A percentile compares a stretch with the other conserved stretches of the same genome.
Evolutionary conservation across 2,797 vertebrate species (phyloP).

Genomic region (Platyrinchus mystaceus): DNA sequence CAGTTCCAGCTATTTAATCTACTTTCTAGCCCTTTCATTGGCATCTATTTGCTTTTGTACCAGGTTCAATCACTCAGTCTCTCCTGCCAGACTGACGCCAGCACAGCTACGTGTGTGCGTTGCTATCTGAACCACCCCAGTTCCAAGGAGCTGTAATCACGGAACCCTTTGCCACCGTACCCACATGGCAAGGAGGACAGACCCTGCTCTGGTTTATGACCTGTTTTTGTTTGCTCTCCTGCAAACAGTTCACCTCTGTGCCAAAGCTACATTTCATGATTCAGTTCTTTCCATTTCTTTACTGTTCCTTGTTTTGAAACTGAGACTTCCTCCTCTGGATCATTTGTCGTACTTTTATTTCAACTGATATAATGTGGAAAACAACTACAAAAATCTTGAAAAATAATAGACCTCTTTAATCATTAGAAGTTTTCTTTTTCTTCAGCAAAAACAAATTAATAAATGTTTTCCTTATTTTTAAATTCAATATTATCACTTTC

Average conservation of each 20-base stretch:
- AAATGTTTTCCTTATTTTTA: neutral
- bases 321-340: neutral
- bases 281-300: neutral
- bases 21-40: neutral
- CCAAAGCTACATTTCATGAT: neutral
- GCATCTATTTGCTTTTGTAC: neutral
- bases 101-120: fast-evolving
- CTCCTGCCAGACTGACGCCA: neutral
- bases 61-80: neutral
- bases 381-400: neutral
- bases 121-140: neutral
- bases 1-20: neutral
- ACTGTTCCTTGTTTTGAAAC: neutral
- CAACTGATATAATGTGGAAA: neutral
- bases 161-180: fast-evolving
- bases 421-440: neutral
- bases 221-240: neutral
- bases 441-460: neutral
- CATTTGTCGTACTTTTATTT: neutral
- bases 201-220: neutral
- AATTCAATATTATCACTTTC: neutral
- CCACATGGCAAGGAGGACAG: fast-evolving
- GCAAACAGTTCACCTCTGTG: neutral
- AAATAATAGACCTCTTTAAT: neutral
- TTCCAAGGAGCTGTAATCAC: fast-evolving